These are phyloP conservation scores for Capromys pilorides DNA, from an alignment of 2,797 vertebrate genomes.

Conservation along the genomic window DNA sequence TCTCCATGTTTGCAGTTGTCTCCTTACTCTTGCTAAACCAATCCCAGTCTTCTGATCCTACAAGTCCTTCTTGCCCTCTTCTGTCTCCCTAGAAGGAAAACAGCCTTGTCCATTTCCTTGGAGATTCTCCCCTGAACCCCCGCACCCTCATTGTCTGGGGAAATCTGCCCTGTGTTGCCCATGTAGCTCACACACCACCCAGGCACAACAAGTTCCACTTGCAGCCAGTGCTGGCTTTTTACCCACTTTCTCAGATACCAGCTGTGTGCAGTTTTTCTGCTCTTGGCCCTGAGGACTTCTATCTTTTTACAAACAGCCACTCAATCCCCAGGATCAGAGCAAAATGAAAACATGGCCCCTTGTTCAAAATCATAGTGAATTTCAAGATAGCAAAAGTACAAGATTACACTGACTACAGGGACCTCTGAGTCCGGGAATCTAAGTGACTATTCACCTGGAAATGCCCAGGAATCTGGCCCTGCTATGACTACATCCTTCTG, in stretches of 20 bases:
- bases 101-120: not conserved
- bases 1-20: not conserved
- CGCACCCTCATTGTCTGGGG: not conserved
- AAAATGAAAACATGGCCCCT: constrained; percentile 6
- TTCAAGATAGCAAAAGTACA: not conserved
- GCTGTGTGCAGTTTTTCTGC: not conserved
- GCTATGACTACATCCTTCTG: not conserved
- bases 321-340: not conserved
- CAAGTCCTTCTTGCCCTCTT: not conserved
- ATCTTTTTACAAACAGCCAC: not conserved
- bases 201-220: not conserved
- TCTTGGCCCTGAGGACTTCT: not conserved
- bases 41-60: not conserved
- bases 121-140: not conserved
- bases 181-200: not conserved
- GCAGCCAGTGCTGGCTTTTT: not conserved
- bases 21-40: not conserved
- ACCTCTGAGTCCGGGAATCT: not conserved
- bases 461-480: not conserved
- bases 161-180: not conserved
- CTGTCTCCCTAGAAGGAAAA: not conserved
- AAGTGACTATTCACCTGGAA: not conserved
- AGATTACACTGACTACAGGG: not conserved
- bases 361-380: not conserved
- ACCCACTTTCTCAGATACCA: not conserved